phyloP scores from a whole-genome alignment of 2,797 vertebrate genomes.

The Sciaenops ocellatus region DNA sequence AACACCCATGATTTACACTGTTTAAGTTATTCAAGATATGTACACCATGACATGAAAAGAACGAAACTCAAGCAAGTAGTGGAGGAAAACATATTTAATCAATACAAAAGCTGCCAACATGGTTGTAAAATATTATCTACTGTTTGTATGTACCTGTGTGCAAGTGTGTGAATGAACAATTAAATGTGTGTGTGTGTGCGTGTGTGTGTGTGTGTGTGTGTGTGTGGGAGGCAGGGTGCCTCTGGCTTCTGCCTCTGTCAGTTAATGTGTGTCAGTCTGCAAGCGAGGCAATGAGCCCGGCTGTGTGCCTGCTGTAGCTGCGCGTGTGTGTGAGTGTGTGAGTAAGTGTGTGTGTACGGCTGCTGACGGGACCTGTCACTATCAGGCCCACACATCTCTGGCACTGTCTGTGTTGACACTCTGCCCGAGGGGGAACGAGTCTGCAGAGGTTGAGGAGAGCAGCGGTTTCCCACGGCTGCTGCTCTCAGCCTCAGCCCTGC shows the following conservation, averaged over 20 bases:
- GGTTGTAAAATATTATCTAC: conserved; percentile 17
- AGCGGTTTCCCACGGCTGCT: conserved; percentile 95
- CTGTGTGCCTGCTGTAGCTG: conserved; percentile 80
- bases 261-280: conserved; percentile 84
- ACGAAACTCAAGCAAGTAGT: background rate
- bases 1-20: too few species aligned
- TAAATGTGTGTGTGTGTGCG: conserved; percentile 20
- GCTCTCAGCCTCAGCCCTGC: conserved; percentile 87
- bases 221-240: conserved; percentile 55
- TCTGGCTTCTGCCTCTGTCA: conserved; percentile 81
- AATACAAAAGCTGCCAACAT: conserved; percentile 19
- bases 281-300: conserved; percentile 80
- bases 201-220: conserved; percentile 28
- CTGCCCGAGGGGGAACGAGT: conserved; percentile 90
- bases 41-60: background rate
- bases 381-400: conserved; percentile 95
- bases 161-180: conserved; percentile 34
- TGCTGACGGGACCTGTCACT: conserved; percentile 93
- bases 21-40: background rate
- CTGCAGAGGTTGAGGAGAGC: conserved; percentile 95
- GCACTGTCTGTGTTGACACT: conserved; percentile 93
- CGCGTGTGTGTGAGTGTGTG: conserved; percentile 48
- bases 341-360: conserved; percentile 47
- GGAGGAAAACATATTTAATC: background rate
- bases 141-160: conserved; percentile 43